Evolutionary conservation across 2,888 invertebrate genomes (phyloP).

Genomic region (Pachymerium ferrugineum): DNA sequence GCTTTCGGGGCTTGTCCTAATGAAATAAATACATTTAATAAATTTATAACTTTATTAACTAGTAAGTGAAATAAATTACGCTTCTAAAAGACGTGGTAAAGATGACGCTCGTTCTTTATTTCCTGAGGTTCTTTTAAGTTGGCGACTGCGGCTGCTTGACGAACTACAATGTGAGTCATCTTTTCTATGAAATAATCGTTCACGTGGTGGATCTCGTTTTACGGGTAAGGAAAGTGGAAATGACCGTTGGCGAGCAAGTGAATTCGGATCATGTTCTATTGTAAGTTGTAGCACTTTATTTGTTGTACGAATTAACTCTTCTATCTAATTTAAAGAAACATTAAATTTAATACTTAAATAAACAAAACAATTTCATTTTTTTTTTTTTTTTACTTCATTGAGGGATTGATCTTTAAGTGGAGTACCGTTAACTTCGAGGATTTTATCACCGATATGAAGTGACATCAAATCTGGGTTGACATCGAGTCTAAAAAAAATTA

Average conservation of each 20-base stretch:
- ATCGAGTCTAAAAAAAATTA: constrained; percentile 60
- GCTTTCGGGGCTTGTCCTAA: background rate
- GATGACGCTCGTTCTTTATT: constrained; percentile 75
- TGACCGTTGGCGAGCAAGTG: constrained; percentile 55
- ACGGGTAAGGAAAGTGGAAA: constrained; percentile 41
- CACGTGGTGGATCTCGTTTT: constrained; percentile 38
- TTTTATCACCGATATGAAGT: constrained; percentile 84
- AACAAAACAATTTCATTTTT: background rate
- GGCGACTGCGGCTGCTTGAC: constrained; percentile 46
- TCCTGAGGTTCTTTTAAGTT: constrained; percentile 43
- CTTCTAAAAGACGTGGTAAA: constrained; percentile 74
- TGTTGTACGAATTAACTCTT: constrained; percentile 43
- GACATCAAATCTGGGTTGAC: constrained; percentile 74
- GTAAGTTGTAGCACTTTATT: constrained; percentile 59
- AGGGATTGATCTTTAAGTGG: constrained; percentile 74
- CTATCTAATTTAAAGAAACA: constrained; percentile 42
- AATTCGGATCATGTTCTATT: constrained; percentile 81
- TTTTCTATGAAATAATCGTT: constrained; percentile 42
- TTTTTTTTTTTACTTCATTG: constrained; percentile 59
- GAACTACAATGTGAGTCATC: constrained; percentile 63
- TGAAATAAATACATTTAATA: constrained; percentile 7
- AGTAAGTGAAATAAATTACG: constrained; percentile 49
- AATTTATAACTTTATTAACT: background rate
- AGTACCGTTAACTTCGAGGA: constrained; percentile 86
- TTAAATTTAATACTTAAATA: background rate